Conservation (phyloP, 2,113 vertebrate genomes). For the Theristicus caerulescens region DNA sequence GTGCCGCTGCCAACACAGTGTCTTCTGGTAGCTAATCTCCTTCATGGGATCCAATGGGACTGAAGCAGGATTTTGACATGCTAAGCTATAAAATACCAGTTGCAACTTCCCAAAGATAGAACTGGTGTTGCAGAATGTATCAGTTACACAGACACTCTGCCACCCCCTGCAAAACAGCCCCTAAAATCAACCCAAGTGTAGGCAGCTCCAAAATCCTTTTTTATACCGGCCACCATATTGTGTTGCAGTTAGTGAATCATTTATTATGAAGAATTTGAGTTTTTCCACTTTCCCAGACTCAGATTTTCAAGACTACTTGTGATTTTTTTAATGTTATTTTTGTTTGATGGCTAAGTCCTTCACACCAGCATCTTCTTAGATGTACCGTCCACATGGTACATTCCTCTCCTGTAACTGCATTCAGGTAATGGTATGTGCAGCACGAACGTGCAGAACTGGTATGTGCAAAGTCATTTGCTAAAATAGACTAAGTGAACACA, state of each 20-base stretch:
- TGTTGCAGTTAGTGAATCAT: neutral
- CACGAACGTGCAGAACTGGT: neutral
- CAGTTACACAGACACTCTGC: neutral
- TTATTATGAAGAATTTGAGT: neutral
- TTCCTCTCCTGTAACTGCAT: neutral
- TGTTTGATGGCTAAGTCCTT: neutral
- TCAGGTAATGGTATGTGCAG: neutral
- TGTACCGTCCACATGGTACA: neutral
- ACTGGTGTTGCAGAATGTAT: conserved; percentile 11
- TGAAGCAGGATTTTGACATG: neutral
- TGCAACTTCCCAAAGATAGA: conserved; percentile 2
- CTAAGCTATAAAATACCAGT: neutral
- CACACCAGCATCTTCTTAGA: neutral
- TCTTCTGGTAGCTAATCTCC: neutral
- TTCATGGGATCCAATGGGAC: neutral
- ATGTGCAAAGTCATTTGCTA: neutral
- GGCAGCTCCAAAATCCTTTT: neutral
- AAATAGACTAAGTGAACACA: neutral
- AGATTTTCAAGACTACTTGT: neutral
- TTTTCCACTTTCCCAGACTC: neutral
- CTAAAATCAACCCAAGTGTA: neutral
- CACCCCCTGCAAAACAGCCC: neutral
- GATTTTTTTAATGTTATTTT: neutral
- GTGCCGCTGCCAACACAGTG: rapidly evolving
- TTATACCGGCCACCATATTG: neutral